These are phyloP conservation scores for Meloidogyne hapla DNA, from an alignment of 1,140 invertebrate species.

Conservation along the genomic window DNA sequence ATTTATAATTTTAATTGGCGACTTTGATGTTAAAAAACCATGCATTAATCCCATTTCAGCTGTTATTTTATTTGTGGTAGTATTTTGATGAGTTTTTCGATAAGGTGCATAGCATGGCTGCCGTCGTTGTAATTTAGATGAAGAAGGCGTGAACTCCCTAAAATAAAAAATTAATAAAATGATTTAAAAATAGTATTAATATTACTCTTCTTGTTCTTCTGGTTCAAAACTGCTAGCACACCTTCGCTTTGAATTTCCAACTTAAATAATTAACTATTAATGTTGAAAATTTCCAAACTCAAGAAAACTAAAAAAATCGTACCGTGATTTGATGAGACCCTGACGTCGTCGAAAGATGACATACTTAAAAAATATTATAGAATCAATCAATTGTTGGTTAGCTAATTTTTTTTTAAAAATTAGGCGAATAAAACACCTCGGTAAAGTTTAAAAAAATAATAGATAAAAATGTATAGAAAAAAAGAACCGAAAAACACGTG, in stretches of 20 bases:
- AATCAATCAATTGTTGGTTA: too few species aligned
- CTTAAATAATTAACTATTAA: too few species aligned
- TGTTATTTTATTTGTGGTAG: neutral
- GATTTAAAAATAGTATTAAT: neutral
- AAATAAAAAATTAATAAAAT: neutral
- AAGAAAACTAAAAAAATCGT: neutral
- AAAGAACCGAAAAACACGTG: too few species aligned
- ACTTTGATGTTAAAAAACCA: neutral
- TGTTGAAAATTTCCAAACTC: neutral
- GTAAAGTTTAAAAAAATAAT: too few species aligned
- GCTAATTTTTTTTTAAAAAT: too few species aligned
- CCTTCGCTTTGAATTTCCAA: neutral
- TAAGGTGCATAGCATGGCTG: conserved; percentile 25
- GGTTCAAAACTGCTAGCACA: neutral
- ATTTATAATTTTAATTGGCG: too few species aligned
- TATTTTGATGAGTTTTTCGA: neutral
- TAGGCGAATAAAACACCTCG: too few species aligned
- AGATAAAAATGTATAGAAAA: too few species aligned
- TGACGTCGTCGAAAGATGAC: neutral
- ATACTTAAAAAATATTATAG: neutral
- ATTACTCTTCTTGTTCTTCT: neutral
- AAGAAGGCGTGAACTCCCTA: neutral
- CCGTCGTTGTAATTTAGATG: conserved; percentile 9
- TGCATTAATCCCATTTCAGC: conserved; percentile 11
- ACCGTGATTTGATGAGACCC: neutral